Conservation (phyloP, 1,140 invertebrate species). For the Trichonephila inaurata region DNA sequence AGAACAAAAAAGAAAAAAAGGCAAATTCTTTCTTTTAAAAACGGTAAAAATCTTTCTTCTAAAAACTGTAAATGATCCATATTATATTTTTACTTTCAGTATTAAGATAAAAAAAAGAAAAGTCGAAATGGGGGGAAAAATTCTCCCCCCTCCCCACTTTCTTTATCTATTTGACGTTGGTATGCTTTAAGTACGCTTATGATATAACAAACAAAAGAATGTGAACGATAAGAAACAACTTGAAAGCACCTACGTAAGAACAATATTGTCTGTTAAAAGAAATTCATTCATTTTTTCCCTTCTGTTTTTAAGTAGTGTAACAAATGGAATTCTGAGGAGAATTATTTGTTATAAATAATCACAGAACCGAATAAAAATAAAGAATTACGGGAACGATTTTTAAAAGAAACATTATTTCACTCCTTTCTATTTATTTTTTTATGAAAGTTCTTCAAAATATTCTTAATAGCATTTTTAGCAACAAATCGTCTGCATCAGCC, state of each 20-base stretch:
- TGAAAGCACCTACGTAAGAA: background rate
- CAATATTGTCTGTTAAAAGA: background rate
- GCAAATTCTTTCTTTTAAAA: conserved; percentile 56
- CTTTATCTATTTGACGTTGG: background rate
- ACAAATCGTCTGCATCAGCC: background rate
- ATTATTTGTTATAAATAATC: conserved; percentile 4
- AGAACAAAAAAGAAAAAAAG: conserved; percentile 7
- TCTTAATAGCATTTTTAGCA: background rate
- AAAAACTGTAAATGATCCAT: conserved; percentile 72
- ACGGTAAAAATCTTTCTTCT: conserved; percentile 36
- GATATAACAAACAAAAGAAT: background rate
- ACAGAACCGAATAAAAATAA: background rate
- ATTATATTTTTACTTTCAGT: conserved; percentile 53
- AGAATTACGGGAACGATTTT: background rate
- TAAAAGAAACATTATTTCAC: background rate
- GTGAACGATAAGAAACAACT: background rate
- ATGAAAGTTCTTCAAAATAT: background rate
- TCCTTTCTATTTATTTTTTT: background rate
- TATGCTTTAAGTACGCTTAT: background rate
- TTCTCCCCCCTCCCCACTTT: background rate
- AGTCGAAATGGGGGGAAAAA: background rate
- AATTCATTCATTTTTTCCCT: background rate
- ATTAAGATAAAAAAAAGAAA: conserved; percentile 44
- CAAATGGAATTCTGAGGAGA: background rate
- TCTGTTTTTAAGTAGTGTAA: background rate